Percentiles rank a stretch among this genome's conserved stretches.
These are phyloP conservation scores for Hyposoter dolosus DNA, from an alignment of 2,888 invertebrate genomes.

Conservation along the genomic window DNA sequence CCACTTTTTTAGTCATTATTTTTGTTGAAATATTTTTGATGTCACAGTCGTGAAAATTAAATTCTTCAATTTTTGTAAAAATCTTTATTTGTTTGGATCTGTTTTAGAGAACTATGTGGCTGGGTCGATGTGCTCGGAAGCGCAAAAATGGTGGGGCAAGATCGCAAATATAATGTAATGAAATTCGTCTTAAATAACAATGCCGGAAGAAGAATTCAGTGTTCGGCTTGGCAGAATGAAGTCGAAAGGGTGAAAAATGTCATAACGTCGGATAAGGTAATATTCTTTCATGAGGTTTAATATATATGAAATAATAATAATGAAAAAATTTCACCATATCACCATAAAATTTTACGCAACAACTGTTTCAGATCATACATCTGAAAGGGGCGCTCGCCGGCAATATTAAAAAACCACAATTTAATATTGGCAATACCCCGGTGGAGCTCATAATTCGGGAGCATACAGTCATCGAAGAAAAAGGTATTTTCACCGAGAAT, in stretches of 20 bases:
- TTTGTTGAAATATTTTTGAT: neutral
- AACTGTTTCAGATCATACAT: neutral
- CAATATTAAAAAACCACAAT: neutral
- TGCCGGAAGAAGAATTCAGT: slow-evolving; percentile 7
- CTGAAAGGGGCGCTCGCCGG: neutral
- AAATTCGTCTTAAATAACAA: slow-evolving; percentile 35
- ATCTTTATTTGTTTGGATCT: neutral
- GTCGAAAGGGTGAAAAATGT: slow-evolving; percentile 7
- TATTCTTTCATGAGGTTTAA: neutral
- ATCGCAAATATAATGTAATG: neutral
- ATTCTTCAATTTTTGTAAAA: neutral
- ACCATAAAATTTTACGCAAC: neutral
- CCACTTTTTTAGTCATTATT: neutral
- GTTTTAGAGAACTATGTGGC: slow-evolving; percentile 25
- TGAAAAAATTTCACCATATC: neutral
- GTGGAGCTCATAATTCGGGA: neutral
- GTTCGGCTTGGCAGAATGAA: slow-evolving; percentile 25
- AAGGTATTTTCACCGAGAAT: neutral
- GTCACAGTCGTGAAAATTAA: neutral
- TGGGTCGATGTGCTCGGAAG: slow-evolving; percentile 1
- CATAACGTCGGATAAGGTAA: slow-evolving; percentile 11
- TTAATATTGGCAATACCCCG: neutral
- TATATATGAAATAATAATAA: slow-evolving; percentile 1
- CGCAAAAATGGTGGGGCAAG: slow-evolving; percentile 27
- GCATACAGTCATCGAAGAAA: neutral